Base-by-base conservation (phyloP, 2,113 vertebrate genomes). In the Odontesthes bonariensis region DNA sequence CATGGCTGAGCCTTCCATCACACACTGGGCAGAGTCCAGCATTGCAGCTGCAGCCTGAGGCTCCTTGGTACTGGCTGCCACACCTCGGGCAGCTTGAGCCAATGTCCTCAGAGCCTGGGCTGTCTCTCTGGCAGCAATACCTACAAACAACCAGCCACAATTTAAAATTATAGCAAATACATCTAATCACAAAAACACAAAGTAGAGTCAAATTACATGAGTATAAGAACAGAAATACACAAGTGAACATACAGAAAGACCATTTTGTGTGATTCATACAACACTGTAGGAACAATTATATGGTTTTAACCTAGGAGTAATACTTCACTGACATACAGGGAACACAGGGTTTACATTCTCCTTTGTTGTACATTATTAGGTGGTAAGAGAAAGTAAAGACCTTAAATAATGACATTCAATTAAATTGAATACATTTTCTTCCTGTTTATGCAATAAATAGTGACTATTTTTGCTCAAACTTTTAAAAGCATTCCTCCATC, bases 1-100 rank as follows among this genome's bases (percentile, higher is more conserved):
- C 94, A 98, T 95, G 31, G 97, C 96, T 0, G 98, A 99, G 67
- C 98, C 98, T 78, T 99, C 98, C 98, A 99, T 99, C 65, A 99
- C 98, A 5, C 96, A 97, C 63, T 96, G 93, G 20, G 98, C 97
- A 0, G 98, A 98, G 62, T 99, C 98, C 79, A 99, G 65, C 97
- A 99, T 99, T 0, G 97, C 98, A 0, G 94, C 96, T 0, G 96
- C 93, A 17, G 97, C 95, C 47, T 94, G 88, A 0, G 97, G 96
- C 88, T 98, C 97, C 0, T 81, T 94, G 1, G 96, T 98, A 3
- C 96, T 97, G 0, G 98, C 98, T 4, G 98, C 97, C 31, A 99
- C 98, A 2, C 98, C 98, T 31, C 97, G 94, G 42, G 97, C 98
- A 7, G 98, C 96, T 86, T 98, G 97, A 62, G 97, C 98, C 92